These are phyloP conservation scores for Zeugodacus cucurbitae DNA, from an alignment of 1,140 invertebrate species.

Conservation along the genomic window DNA sequence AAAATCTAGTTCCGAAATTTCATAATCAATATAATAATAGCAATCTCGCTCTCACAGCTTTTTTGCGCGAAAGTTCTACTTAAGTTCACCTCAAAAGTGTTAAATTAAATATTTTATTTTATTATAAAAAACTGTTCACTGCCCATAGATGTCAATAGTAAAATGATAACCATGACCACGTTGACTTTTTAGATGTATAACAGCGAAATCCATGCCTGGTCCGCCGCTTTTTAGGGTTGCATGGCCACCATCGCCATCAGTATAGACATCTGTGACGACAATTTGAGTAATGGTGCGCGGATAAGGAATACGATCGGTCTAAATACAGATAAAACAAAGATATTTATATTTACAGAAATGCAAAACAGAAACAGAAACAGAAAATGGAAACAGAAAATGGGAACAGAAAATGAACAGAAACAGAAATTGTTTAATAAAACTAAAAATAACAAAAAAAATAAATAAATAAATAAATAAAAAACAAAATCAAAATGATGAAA, in stretches of 20 bases:
- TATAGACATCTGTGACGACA: conserved; percentile 62
- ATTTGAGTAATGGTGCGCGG: conserved; percentile 47
- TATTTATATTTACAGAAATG: neutral
- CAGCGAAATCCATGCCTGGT: conserved; percentile 62
- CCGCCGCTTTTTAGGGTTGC: conserved; percentile 65
- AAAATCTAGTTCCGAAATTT: too few relatives aligned
- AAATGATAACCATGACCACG: conserved; percentile 64
- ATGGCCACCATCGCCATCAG: conserved; percentile 65
- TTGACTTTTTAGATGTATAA: conserved; percentile 64
- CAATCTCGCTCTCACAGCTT: too few relatives aligned
- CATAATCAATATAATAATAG: too few relatives aligned
- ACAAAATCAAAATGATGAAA: neutral
- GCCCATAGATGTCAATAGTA: conserved; percentile 66
- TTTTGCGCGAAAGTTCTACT: too few relatives aligned
- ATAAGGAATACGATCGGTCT: neutral
- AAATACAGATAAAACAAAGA: neutral
- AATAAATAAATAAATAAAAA: neutral
- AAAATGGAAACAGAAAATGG: too few relatives aligned
- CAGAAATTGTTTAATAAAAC: neutral
- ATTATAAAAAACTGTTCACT: conserved; percentile 39
- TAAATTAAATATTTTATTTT: neutral
- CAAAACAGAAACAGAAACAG: neutral
- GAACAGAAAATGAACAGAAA: too few relatives aligned
- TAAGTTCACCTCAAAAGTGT: neutral
- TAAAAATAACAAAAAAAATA: neutral